phyloP scores from a whole-genome alignment of 2,888 invertebrate genomes.

The Erebia palarica region DNA sequence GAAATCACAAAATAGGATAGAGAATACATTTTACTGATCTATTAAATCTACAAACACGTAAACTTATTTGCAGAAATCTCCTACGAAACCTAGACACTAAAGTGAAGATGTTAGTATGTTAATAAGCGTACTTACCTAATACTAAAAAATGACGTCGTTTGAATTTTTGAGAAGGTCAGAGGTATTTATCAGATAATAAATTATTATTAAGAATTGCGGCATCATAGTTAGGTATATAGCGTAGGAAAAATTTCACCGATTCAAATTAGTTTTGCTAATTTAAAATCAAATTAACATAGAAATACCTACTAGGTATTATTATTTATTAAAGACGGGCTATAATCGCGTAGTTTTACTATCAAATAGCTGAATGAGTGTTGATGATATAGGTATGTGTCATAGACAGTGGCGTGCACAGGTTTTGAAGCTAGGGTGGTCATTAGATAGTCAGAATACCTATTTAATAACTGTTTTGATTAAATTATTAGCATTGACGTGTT shows the following conservation, averaged over 20 bases:
- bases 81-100: background rate
- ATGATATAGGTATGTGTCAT: background rate
- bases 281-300: background rate
- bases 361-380: background rate
- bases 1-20: too few species aligned
- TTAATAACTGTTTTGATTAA: too few species aligned
- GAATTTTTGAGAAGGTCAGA: constrained; percentile 1
- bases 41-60: too few species aligned
- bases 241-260: background rate
- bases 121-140: background rate
- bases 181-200: background rate
- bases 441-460: too few species aligned
- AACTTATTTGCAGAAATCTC: background rate
- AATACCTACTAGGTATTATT: background rate
- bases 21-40: too few species aligned
- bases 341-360: background rate
- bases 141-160: background rate
- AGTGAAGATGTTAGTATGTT: background rate
- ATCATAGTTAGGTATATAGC: background rate
- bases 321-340: background rate
- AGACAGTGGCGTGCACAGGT: too few species aligned
- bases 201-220: background rate
- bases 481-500: too few species aligned
- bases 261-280: background rate
- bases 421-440: too few species aligned